phyloP scores from a whole-genome alignment of 2,888 invertebrate species.

The Stratiomys singularior region DNA sequence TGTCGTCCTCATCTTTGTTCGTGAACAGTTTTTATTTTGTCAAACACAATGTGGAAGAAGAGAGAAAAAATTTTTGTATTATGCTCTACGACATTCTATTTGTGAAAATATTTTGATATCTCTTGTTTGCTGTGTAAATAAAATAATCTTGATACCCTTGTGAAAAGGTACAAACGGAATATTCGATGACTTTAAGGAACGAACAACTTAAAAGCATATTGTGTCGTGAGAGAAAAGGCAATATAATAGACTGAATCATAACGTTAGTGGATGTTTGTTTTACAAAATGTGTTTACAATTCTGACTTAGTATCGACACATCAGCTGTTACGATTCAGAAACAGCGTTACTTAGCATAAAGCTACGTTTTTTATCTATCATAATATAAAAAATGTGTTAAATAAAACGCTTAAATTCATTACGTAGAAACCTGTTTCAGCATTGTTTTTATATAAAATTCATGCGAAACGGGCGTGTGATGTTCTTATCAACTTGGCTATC shows the following conservation, averaged over 20 bases:
- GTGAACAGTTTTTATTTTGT: not conserved
- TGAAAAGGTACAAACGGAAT: not conserved
- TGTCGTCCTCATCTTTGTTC: not conserved
- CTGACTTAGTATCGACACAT: not conserved
- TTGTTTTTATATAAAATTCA: slow-evolving; percentile 46
- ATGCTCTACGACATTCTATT: not conserved
- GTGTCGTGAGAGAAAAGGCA: slow-evolving; percentile 12
- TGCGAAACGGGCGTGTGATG: slow-evolving; percentile 20
- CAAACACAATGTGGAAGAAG: not conserved
- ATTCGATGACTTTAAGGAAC: not conserved
- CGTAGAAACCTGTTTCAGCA: slow-evolving; percentile 30
- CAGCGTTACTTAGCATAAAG: slow-evolving; percentile 23
- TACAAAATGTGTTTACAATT: not conserved
- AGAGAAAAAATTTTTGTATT: not conserved
- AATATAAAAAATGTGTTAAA: slow-evolving; percentile 35
- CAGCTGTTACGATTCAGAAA: not conserved
- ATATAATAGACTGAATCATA: not conserved
- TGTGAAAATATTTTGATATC: not conserved
- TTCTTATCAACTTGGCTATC: not conserved
- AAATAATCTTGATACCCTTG: not conserved
- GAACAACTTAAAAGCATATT: not conserved
- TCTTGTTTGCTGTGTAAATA: not conserved
- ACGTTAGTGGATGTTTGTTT: not conserved
- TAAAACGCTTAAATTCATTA: slow-evolving; percentile 31
- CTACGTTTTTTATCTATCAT: slow-evolving; percentile 38